Conservation (phyloP, 1,140 invertebrate species). For the Forficula auricularia region DNA sequence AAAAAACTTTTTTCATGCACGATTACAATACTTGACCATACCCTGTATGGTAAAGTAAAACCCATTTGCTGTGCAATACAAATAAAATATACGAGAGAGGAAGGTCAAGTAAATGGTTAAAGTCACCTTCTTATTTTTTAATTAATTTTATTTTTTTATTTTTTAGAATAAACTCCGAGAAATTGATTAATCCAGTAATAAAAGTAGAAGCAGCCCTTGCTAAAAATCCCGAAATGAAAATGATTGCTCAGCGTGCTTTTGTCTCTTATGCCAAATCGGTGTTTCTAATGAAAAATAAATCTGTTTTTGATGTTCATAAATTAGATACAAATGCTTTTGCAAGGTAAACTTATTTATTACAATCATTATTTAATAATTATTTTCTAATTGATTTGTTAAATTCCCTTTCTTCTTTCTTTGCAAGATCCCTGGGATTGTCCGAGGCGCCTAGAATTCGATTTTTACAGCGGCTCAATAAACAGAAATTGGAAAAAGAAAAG, state of each 20-base stretch:
- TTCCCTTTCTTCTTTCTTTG: constrained; percentile 13
- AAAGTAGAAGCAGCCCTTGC: constrained; percentile 73
- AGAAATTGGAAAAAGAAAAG: constrained; percentile 26
- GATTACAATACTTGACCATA: too few species aligned
- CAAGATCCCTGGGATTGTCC: constrained; percentile 69
- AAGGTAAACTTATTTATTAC: constrained; percentile 28
- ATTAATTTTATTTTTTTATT: constrained; percentile 10
- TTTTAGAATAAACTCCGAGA: constrained; percentile 59
- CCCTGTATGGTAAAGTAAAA: too few species aligned
- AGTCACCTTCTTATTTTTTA: too few species aligned
- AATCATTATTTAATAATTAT: constrained; percentile 2
- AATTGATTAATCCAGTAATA: constrained; percentile 53
- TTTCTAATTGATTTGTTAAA: neutral
- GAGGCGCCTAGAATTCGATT: constrained; percentile 74
- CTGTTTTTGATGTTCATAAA: constrained; percentile 65
- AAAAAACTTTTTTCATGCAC: too few species aligned
- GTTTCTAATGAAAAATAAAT: constrained; percentile 81
- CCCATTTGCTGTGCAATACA: too few species aligned
- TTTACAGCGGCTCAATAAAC: constrained; percentile 40
- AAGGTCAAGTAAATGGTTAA: too few species aligned
- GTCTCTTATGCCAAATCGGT: constrained; percentile 72
- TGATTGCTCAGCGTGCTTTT: constrained; percentile 74
- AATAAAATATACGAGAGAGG: too few species aligned
- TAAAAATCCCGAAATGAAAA: constrained; percentile 60
- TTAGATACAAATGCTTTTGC: constrained; percentile 68